phyloP scores from a whole-genome alignment of 1,140 invertebrate species.

The Cydia strobilella region DNA sequence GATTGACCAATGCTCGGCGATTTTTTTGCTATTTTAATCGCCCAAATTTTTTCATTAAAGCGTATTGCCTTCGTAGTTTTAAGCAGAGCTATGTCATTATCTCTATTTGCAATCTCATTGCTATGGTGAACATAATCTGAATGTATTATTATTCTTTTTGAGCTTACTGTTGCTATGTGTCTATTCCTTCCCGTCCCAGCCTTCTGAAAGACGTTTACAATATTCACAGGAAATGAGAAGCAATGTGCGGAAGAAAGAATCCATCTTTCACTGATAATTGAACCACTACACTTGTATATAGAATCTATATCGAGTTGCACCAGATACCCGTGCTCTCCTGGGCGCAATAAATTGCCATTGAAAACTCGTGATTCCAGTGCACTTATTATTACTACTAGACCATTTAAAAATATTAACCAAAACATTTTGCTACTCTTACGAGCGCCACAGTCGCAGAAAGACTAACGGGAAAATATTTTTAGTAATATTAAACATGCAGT shows the following conservation, averaged over 20 bases:
- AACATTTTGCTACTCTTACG: conserved; percentile 3
- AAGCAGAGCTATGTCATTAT: conserved; percentile 40
- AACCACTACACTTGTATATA: conserved; percentile 36
- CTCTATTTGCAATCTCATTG: not conserved
- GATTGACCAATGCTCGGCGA: conserved; percentile 28
- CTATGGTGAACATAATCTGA: not conserved
- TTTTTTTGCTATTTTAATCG: conserved; percentile 34
- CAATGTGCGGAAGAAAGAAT: conserved; percentile 43
- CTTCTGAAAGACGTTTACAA: conserved; percentile 30
- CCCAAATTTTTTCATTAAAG: conserved; percentile 32
- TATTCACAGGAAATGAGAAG: conserved; percentile 2
- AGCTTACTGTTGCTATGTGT: conserved; percentile 31
- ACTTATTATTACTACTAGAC: not conserved
- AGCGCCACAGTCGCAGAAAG: not conserved
- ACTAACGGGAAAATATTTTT: not conserved
- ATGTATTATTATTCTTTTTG: conserved; percentile 11
- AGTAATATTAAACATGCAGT: not conserved
- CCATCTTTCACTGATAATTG: conserved; percentile 42
- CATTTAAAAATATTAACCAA: conserved; percentile 6
- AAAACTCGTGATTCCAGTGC: conserved; percentile 34
- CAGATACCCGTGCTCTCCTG: conserved; percentile 35
- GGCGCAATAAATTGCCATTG: conserved; percentile 6
- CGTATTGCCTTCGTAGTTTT: conserved; percentile 33
- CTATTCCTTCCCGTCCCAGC: not conserved
- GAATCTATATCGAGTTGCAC: conserved; percentile 25